Base-by-base conservation (phyloP, 2,888 invertebrate genomes). In the Lithophane leautieri region DNA sequence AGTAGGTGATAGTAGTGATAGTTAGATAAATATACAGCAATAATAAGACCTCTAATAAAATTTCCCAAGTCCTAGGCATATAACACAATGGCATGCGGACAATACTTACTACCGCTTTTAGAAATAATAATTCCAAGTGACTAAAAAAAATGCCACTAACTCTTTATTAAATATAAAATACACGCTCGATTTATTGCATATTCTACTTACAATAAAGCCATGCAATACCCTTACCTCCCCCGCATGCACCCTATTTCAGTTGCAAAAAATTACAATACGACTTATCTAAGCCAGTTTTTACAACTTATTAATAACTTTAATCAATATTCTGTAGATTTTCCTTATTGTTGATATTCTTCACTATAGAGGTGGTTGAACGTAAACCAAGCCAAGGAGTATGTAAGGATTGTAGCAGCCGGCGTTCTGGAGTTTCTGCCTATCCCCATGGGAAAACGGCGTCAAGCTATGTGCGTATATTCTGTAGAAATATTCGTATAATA, bases 21-120 rank as follows among this genome's bases (percentile, higher is more conserved):
- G 34, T 34, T 34, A 34, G 34, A 40, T 54, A 60, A 73, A 78
- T 61, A 42, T 62, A 66, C 28, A 69, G 28, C n/a, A 7, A 34
- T 28, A 60, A 42, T 25, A 25, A 70, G 42, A 66, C 61, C 25
- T 68, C 79, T 80, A 71, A 72, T 83, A 68, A 54, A 63, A 68
- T 12, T 22, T 14, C 42, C 9, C n/a, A 67, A 56, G 56, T 82
- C 44, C 34, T 58, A 50, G 47, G 14, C 9, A 42, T 77, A 68
- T 54, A n/a, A 77, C n/a, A 56, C 22, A 63, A 78, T 65, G 63
- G 65, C 19, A 50, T 25, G 14, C 52, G 16, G 16, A 60, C 1
- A 50, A 19, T 22, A 50, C 16, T 16, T 54, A 22, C 8, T n/a
- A n/a, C 14, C 34, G 25, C 12, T 73, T 76, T 62, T 62, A 1